Evolutionary conservation across 2,888 invertebrate species (phyloP), one percentile per base, ranked within the genome.

Genomic region (Siphonodentalium dalli): DNA sequence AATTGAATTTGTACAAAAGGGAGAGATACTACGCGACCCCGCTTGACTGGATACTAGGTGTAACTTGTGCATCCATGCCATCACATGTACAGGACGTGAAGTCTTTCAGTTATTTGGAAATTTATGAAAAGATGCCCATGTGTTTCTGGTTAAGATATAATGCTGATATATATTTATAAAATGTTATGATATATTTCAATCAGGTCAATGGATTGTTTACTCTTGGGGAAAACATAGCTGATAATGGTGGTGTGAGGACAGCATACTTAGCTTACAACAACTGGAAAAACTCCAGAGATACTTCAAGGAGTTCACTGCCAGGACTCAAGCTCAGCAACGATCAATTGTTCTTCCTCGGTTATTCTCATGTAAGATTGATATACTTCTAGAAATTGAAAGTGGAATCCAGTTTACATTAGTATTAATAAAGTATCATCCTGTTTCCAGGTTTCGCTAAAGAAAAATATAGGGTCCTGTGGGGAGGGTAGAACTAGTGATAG

Each of bases 141-240:
- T n/a, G n/a, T n/a, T n/a, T n/a, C n/a, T n/a, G n/a, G n/a, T n/a
- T n/a, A n/a, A 23, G n/a, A n/a, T 18, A 18, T 21, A 39, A 18
- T 39, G 20, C 7, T 7, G 39, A n/a, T 23, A 20, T 24, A 39
- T 39, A 18, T 26, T 28, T 11, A 18, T 11, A 11, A 6, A 42
- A 3, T 34, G 8, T 21, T 21, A 29, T n/a, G 24, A 18, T 35
- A 24, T 37, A 21, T 9, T 63, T 51, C 8, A 41, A 31, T 9
- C 48, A 79, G 74, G 79, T 96, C 46, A 93, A 94, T 74, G 95
- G 95, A 44, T 88, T 93, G 54, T 91, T 91, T 74, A 93, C 93
- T 0, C 92, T 93, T 83, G 93, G 93, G 13, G 95, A 95, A 80
- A 95, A 95, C 79, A 95, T 95, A 52, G 95, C 95, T 0, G 95